Conservation (phyloP, 2,113 vertebrate genomes). For the Climacteris rufus region DNA sequence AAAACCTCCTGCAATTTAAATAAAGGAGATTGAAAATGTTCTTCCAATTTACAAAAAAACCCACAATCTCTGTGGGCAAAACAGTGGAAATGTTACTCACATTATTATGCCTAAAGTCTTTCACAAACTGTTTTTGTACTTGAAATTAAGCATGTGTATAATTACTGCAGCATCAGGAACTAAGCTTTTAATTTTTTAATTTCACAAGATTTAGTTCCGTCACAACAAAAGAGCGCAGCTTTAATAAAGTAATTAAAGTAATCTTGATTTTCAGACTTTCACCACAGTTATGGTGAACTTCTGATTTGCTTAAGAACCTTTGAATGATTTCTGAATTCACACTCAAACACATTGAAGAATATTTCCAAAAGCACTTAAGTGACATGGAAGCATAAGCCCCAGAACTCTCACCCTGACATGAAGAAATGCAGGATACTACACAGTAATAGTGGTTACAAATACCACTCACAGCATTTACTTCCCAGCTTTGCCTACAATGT, state of each 20-base stretch:
- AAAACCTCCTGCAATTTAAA: not conserved
- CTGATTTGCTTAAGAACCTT: not conserved
- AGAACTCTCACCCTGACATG: not conserved
- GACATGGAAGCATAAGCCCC: not conserved
- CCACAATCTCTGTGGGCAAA: not conserved
- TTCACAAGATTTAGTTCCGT: not conserved
- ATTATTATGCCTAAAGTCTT: not conserved
- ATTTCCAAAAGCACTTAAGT: not conserved
- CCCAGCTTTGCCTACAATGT: not conserved
- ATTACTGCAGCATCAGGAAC: not conserved
- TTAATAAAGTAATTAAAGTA: not conserved
- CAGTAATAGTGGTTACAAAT: not conserved
- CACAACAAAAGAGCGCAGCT: not conserved
- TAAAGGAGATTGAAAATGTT: not conserved
- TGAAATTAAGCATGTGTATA: not conserved
- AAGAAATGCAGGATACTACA: not conserved
- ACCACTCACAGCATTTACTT: not conserved
- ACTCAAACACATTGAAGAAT: rapidly evolving
- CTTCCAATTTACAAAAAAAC: not conserved
- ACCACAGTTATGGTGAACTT: not conserved
- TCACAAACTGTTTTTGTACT: not conserved
- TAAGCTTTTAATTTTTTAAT: not conserved
- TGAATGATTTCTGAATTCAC: not conserved
- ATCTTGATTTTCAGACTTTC: not conserved
- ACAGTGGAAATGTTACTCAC: not conserved